phyloP scores from a whole-genome alignment of 1,140 invertebrate species.

The Camponotus floridanus region DNA sequence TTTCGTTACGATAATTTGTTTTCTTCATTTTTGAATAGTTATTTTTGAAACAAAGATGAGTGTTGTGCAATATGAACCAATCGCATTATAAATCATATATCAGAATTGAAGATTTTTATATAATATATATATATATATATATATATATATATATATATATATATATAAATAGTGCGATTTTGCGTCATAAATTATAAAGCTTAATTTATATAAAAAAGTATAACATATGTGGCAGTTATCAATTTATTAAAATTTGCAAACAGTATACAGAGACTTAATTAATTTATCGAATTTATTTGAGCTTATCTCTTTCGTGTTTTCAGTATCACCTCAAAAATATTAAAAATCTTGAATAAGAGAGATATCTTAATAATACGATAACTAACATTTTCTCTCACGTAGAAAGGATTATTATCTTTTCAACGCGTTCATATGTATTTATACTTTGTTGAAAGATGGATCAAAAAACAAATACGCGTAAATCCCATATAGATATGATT shows the following conservation, averaged over 20 bases:
- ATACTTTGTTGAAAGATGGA: background rate
- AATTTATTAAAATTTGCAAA: background rate
- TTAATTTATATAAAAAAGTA: background rate
- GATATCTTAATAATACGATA: background rate
- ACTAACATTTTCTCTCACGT: background rate
- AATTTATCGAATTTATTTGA: too few relatives aligned
- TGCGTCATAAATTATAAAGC: background rate
- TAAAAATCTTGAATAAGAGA: background rate
- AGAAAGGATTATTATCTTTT: background rate
- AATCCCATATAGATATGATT: background rate
- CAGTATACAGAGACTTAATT: too few relatives aligned
- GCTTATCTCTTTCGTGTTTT: background rate
- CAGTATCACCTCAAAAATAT: background rate
- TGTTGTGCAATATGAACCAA: background rate
- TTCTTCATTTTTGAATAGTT: background rate
- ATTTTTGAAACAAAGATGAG: background rate
- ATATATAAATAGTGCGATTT: background rate
- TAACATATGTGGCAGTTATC: conserved; percentile 8
- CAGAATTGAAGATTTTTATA: background rate
- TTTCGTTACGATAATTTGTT: background rate
- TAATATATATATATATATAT: background rate
- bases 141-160: too few relatives aligned
- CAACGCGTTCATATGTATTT: background rate
- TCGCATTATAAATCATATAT: conserved; percentile 3
- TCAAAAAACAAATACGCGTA: background rate